Evolutionary conservation across 2,113 vertebrate genomes (phyloP).

Genomic region (Plecotus auritus): DNA sequence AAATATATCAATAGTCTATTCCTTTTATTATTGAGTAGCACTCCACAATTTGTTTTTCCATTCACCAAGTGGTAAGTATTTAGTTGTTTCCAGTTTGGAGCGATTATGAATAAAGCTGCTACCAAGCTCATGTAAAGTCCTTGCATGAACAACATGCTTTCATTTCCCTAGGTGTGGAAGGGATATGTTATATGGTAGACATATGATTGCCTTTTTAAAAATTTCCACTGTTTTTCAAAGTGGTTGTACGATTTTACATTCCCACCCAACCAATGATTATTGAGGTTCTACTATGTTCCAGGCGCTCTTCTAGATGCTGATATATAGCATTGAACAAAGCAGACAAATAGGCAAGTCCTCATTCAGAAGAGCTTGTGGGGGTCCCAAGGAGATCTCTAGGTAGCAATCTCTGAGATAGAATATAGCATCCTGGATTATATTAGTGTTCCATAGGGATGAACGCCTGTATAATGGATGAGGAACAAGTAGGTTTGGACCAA

Average conservation of each 20-base stretch:
- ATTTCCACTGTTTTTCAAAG: neutral
- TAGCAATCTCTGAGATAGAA: neutral
- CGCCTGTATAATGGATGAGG: neutral
- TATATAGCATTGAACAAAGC: neutral
- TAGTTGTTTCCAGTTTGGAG: neutral
- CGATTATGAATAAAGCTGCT: neutral
- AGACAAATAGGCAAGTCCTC: neutral
- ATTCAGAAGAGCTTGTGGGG: neutral
- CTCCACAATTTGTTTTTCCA: neutral
- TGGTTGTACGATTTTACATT: neutral
- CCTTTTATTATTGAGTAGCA: neutral
- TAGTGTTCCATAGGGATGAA: neutral
- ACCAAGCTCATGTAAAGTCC: neutral
- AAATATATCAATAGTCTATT: neutral
- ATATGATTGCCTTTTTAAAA: neutral
- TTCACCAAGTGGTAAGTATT: neutral
- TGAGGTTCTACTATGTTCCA: neutral
- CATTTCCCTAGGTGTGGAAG: neutral
- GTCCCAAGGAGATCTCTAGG: neutral
- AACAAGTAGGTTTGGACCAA: neutral
- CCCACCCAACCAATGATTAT: neutral
- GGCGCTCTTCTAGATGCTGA: neutral
- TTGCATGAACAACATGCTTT: neutral
- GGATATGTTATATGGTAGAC: neutral
- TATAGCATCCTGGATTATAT: neutral